Evolutionary conservation across 2,888 invertebrate species (phyloP), one percentile per base, ranked within the genome.

Genomic region (Pimpla rufipes): DNA sequence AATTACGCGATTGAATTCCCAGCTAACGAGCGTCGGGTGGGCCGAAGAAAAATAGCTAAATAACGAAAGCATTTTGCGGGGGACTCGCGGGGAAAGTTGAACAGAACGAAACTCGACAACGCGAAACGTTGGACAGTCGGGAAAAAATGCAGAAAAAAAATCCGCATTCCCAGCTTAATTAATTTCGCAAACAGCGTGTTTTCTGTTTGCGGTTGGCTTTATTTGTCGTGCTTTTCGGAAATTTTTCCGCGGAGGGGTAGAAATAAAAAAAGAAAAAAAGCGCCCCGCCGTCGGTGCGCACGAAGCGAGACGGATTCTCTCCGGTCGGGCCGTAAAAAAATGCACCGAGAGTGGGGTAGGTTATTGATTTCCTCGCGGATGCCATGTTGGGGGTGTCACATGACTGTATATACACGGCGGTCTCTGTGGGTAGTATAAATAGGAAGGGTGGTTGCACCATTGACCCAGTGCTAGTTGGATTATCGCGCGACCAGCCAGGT

Each of bases 381-480:
- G 71, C 79, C 83, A 85, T 86, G 89, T 89, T 88, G 88, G 88
- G 89, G 88, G 88, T 90, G 90, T 91, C 89, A 91, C 89, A 90
- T 87, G 88, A 87, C 88, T 86, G 77, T 88, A 88, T 88, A 88
- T 89, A 88, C 87, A 88, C 87, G 86, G 59, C 79, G 52, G 85
- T 87, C 90, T 88, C 89, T 88, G 88, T 73, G 87, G 86, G 83
- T 83, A 85, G 89, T 89, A 92, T 92, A 92, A 92, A 92, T 91
- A 91, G 91, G 89, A 89, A 90, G 92, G 91, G 91, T 91, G 90
- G 91, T 91, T 92, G 91, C 92, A 92, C 92, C 92, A 91, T 92
- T 92, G 92, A 92, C 92, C 92, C 92, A 92, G 92, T 92, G 91
- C 90, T 85, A 85, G 85, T 87, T 91, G 90, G 89, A 90, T 91